phyloP scores from a whole-genome alignment of 2,797 vertebrate species.

The Chrosomus eos region DNA sequence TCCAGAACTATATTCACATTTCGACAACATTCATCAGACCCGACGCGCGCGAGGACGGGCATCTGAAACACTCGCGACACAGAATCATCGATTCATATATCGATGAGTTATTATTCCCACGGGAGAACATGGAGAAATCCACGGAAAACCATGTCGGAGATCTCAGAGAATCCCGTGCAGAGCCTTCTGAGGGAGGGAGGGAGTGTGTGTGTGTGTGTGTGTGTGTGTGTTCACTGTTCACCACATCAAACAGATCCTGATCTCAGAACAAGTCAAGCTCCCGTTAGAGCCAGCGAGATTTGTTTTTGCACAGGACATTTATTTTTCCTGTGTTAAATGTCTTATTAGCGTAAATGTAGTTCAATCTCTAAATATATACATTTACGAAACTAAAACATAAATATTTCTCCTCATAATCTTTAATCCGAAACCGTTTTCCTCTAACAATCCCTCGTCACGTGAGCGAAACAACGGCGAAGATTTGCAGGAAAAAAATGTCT shows the following conservation, averaged over 20 bases:
- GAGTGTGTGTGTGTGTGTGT: not conserved
- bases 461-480: too few species aligned
- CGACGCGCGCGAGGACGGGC: not conserved
- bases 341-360: too few species aligned
- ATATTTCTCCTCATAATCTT: too few species aligned
- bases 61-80: conserved; percentile 37
- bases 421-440: too few species aligned
- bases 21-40: not conserved
- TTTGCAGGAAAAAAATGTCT: too few species aligned
- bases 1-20: not conserved
- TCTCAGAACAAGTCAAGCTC: not conserved
- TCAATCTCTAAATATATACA: too few species aligned
- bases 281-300: too few species aligned
- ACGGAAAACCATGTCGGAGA: not conserved
- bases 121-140: not conserved
- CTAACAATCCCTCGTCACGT: too few species aligned
- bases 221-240: not conserved
- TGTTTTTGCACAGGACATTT: not conserved
- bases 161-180: too few species aligned
- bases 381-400: too few species aligned
- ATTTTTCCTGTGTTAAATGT: not conserved
- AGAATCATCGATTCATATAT: conserved; percentile 21
- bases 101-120: conserved; percentile 1
- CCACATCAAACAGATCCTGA: conserved; percentile 11
- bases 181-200: not conserved